A percentile compares a stretch with the other conserved stretches of the same genome.
Conservation (phyloP, 2,797 vertebrate species). For the Ctenosaura bakeri region DNA sequence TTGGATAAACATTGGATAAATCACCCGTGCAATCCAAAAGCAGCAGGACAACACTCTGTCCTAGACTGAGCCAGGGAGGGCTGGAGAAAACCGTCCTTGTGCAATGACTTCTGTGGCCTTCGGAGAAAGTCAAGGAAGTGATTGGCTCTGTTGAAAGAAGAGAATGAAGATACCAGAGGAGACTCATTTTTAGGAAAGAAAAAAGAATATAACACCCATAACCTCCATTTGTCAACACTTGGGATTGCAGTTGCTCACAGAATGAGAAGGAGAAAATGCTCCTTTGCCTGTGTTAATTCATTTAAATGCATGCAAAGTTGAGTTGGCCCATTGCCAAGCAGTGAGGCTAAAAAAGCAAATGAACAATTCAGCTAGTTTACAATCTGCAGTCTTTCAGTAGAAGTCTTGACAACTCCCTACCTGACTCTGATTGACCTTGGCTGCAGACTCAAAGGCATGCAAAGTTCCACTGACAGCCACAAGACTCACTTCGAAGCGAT, state of each 20-base stretch:
- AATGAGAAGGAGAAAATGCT: background rate
- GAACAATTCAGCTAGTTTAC: background rate
- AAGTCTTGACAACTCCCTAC: background rate
- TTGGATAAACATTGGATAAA: conserved; percentile 57
- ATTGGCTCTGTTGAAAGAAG: background rate
- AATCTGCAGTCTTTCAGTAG: background rate
- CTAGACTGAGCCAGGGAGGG: background rate
- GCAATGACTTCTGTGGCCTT: conserved; percentile 21
- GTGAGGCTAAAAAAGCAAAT: background rate
- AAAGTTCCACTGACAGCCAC: background rate
- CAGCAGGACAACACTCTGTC: conserved; percentile 6
- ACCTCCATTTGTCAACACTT: conserved; percentile 9
- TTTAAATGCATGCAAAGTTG: conserved; percentile 24
- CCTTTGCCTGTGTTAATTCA: background rate
- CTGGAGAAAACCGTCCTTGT: background rate
- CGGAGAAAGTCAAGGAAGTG: background rate
- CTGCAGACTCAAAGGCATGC: background rate
- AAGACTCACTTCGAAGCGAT: background rate
- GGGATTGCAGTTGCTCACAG: background rate
- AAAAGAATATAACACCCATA: background rate
- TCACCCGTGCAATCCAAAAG: conserved; percentile 2
- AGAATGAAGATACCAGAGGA: background rate
- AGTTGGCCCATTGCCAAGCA: background rate
- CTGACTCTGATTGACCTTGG: background rate
- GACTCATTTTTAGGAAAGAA: background rate